Base-by-base conservation (phyloP, 1,140 invertebrate species). In the Listronotus bonariensis region DNA sequence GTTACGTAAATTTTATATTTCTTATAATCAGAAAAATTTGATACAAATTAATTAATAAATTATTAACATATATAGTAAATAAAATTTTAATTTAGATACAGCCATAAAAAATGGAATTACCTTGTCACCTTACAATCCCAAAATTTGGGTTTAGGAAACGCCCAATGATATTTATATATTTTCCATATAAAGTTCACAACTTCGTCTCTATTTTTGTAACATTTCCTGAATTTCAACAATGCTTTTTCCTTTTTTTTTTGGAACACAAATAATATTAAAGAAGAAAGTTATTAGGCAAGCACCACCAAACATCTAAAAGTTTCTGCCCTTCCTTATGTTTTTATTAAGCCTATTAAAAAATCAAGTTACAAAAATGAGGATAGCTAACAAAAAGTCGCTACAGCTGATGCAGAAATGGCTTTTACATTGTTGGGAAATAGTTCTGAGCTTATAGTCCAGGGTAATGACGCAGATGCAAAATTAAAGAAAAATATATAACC, bases 181-280 rank as follows among this genome's bases (percentile, higher is more conserved):
- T 26, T 26, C 20, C 5, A 3, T 3, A 26, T 3, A 26, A 26
- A 26, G 5, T 26, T 3, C 5, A 26, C 5, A 3, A 26, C 1
- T 26, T 26, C 5, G 5, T 5, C 43, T 6, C 40, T 56, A 56
- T 12, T 31, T 55, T 20, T 55, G 34, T 26, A 72, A 54, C 32
- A 68, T 66, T 68, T 49, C 76, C 40, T 74, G 70, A 38, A 76
- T 76, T 60, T 76, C 68, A 34, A 85, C 83, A 45, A 92, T 84
- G 1, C 86, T 86, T 72, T 88, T 91, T 12, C 89, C 89, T 79
- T 92, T 92, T 0, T 91, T 94, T 79, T 94, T 92, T 0, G 91
- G 90, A n/a, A 92, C 79, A 34, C 83, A 82, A 5, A 82, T 76
- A n/a, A 86, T 76, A 41, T 86, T 82, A 70, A 87, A 91, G 7